These are phyloP conservation scores for Homarus gammarus DNA, from an alignment of 2,888 invertebrate genomes.

Conservation along the genomic window DNA sequence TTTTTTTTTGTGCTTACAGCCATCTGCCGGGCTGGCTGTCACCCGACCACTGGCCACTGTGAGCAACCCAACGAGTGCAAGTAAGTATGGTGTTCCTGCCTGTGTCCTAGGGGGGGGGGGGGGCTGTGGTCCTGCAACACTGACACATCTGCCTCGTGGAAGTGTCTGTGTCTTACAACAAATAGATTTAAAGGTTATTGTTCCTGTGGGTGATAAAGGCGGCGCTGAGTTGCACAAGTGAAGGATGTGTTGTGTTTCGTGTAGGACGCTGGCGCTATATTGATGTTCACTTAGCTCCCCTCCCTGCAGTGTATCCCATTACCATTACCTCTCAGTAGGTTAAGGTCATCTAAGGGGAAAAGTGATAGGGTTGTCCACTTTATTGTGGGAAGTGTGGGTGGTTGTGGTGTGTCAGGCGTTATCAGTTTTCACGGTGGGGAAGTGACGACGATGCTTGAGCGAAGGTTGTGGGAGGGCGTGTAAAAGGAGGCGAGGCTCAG, in stretches of 20 bases:
- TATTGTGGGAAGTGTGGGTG: neutral
- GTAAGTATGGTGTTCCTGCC: too few relatives aligned
- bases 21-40: constrained; percentile 94
- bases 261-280: neutral
- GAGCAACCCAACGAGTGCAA: constrained; percentile 95
- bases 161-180: too few relatives aligned
- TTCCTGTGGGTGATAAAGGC: too few relatives aligned
- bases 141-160: too few relatives aligned
- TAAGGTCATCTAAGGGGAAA: constrained; percentile 26
- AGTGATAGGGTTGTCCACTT: constrained; percentile 15
- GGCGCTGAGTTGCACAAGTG: neutral
- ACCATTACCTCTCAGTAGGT: neutral
- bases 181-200: too few relatives aligned
- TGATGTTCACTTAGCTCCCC: constrained; percentile 5
- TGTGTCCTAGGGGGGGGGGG: too few relatives aligned
- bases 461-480: neutral
- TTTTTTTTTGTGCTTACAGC: constrained; percentile 85
- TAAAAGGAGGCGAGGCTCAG: constrained; percentile 1
- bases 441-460: neutral
- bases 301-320: constrained; percentile 14
- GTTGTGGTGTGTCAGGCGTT: neutral
- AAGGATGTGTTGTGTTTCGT: neutral
- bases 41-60: constrained; percentile 93
- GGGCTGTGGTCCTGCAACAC: too few relatives aligned
- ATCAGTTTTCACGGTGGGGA: neutral